A percentile compares a stretch with the other conserved stretches of the same genome.
phyloP scores from a whole-genome alignment of 2,888 invertebrate genomes.

The Temnothorax rugatulus region DNA sequence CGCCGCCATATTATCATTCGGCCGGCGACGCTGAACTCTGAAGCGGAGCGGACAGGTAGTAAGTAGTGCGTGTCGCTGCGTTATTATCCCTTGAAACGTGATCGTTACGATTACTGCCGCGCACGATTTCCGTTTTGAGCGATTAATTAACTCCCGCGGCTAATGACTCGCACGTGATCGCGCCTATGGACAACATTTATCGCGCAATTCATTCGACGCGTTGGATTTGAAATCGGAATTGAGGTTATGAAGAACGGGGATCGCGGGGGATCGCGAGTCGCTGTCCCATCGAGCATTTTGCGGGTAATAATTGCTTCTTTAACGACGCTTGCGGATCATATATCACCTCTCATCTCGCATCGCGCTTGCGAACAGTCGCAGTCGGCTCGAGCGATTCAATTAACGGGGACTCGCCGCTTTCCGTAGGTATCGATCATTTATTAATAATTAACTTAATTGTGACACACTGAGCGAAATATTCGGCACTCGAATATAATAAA shows the following conservation, averaged over 20 bases:
- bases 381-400: not conserved
- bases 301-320: not conserved
- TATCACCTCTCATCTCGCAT: not conserved
- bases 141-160: not conserved
- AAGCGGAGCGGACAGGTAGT: not conserved
- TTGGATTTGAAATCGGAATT: not conserved
- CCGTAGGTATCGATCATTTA: not conserved
- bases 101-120: not conserved
- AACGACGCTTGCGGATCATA: too few species aligned
- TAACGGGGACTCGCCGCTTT: not conserved
- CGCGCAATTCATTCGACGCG: not conserved
- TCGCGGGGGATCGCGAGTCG: too few species aligned
- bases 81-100: conserved; percentile 4
- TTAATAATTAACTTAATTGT: not conserved
- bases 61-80: not conserved
- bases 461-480: not conserved
- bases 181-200: not conserved
- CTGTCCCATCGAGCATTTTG: not conserved
- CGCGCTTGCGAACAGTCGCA: not conserved
- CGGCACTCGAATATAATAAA: not conserved
- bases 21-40: not conserved
- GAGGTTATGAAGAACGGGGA: not conserved
- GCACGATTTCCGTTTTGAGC: not conserved
- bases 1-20: not conserved
- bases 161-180: not conserved